These are phyloP conservation scores for Hemicordylus capensis DNA, from an alignment of 2,113 vertebrate genomes.

Conservation along the genomic window DNA sequence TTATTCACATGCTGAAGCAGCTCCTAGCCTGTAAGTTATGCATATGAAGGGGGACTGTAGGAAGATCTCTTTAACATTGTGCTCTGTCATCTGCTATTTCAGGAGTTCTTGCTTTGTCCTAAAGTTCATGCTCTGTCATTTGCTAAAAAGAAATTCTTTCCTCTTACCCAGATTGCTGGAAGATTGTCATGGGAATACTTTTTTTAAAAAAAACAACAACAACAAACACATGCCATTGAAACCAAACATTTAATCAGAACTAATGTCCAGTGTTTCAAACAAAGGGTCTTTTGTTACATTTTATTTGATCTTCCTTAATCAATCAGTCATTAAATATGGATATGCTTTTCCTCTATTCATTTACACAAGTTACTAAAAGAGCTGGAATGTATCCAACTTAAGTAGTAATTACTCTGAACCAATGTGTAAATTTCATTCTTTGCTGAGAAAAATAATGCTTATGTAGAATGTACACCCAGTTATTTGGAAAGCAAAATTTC, in stretches of 20 bases:
- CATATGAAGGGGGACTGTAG: background rate
- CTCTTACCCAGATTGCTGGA: background rate
- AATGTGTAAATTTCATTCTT: rapidly evolving
- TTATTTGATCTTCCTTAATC: background rate
- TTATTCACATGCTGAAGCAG: too few relatives aligned
- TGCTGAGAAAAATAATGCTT: background rate
- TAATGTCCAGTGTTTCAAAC: background rate
- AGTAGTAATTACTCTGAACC: background rate
- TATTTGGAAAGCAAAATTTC: conserved; percentile 35
- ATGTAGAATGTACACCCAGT: background rate
- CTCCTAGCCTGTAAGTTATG: background rate
- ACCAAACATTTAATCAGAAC: background rate
- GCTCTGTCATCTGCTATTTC: background rate
- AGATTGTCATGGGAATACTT: background rate
- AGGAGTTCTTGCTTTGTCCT: too few relatives aligned
- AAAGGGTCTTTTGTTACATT: background rate
- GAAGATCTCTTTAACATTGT: background rate
- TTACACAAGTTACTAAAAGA: background rate
- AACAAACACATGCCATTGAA: too few relatives aligned
- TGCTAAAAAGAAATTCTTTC: too few relatives aligned
- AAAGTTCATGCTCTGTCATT: too few relatives aligned
- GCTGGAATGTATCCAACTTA: background rate
- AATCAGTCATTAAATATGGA: background rate
- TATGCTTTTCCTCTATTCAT: conserved; percentile 5
- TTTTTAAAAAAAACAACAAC: too few relatives aligned